Percentiles rank a stretch among this genome's conserved stretches.
phyloP scores from a whole-genome alignment of 37 sponge, comb jelly and placozoan species.

The Oscarella lobularis region DNA sequence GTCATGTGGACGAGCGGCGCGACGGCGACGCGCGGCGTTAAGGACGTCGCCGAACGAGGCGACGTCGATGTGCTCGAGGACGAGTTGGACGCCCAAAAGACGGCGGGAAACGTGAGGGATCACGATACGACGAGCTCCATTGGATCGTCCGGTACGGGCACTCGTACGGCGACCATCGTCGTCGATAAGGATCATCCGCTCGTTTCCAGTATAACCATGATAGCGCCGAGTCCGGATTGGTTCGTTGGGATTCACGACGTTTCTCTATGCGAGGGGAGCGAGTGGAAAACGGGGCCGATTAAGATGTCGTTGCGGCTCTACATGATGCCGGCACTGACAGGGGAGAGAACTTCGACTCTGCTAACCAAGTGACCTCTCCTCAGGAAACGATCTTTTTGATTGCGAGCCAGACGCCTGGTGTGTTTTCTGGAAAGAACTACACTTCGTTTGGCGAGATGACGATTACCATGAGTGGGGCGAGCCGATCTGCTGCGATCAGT shows the following conservation, averaged over 20 bases:
- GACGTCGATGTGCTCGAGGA: not conserved
- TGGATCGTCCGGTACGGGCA: not conserved
- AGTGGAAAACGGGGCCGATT: not conserved
- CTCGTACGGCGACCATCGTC: not conserved
- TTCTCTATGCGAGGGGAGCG: not conserved
- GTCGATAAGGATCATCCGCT: not conserved
- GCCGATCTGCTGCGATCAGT: too few species aligned
- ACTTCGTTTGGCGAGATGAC: too few species aligned
- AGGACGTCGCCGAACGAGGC: not conserved
- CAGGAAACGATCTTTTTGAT: not conserved
- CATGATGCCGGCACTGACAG: not conserved
- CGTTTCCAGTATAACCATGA: not conserved
- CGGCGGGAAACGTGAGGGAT: not conserved
- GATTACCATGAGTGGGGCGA: too few species aligned
- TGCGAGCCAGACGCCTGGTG: not conserved
- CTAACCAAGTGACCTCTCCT: not conserved
- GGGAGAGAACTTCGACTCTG: not conserved
- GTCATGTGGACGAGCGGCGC: not conserved
- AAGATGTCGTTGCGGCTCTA: not conserved
- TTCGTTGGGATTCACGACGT: conserved; percentile 4
- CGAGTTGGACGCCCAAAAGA: conserved; percentile 2
- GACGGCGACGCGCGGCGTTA: not conserved
- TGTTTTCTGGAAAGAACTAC: too few species aligned
- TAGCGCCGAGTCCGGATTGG: conserved; percentile 9
- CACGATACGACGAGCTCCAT: not conserved